Evolutionary conservation across 2,888 invertebrate genomes (phyloP).

Genomic region (Omphaloscelis lunosa): DNA sequence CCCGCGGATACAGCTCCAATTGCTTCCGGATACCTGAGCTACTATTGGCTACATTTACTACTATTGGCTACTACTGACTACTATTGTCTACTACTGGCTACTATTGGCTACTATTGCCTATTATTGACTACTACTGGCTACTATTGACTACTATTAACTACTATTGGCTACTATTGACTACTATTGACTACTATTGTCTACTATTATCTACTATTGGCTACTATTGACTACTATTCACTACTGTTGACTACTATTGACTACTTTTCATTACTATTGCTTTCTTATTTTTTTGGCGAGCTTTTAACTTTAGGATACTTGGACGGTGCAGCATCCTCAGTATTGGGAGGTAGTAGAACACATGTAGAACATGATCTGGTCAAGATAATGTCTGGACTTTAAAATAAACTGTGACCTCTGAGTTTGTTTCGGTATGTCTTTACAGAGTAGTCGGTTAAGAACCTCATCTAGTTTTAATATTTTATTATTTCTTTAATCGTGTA

Average conservation of each 20-base stretch:
- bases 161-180: background rate
- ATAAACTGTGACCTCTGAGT: background rate
- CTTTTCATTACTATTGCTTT: background rate
- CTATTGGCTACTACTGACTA: background rate
- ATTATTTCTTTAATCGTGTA: too few species aligned
- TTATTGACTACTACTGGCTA: background rate
- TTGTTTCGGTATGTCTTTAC: background rate
- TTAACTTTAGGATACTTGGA: background rate
- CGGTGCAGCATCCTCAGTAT: background rate
- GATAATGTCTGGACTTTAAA: background rate
- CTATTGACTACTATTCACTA: background rate
- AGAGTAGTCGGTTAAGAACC: background rate
- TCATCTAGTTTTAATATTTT: background rate
- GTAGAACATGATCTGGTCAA: background rate
- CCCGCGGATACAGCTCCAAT: conserved; percentile 48
- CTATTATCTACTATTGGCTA: background rate
- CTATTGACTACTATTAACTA: background rate
- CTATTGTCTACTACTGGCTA: background rate
- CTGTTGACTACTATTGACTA: background rate
- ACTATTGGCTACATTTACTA: conserved; percentile 10
- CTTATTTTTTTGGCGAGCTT: conserved; percentile 23
- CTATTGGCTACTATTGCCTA: background rate
- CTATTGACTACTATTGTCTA: too few species aligned
- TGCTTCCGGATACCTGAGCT: conserved; percentile 46
- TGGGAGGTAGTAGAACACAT: background rate